Conservation (phyloP, 2,113 vertebrate species). For the Jaculus jaculus region DNA sequence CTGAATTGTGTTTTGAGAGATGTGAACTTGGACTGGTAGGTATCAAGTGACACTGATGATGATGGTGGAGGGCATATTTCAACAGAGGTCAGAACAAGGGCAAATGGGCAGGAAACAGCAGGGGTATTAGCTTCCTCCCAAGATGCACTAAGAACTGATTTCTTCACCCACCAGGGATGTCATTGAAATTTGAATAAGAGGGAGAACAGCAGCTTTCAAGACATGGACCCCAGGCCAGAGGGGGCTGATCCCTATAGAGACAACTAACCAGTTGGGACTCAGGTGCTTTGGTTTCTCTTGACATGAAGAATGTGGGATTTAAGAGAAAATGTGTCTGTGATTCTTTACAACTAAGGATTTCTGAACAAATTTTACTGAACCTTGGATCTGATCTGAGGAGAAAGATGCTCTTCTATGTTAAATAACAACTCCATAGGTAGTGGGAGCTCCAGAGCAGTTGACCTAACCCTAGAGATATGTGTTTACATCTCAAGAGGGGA, state of each 20-base stretch:
- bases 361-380: slow-evolving; percentile 40
- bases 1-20: background rate
- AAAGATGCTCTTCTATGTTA: slow-evolving; percentile 8
- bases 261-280: background rate
- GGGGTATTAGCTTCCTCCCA: background rate
- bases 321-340: background rate
- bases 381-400: slow-evolving; percentile 38
- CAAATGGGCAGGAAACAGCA: background rate
- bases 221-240: background rate
- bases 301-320: background rate
- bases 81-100: background rate
- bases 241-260: background rate
- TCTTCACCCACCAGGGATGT: background rate
- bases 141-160: background rate
- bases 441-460: slow-evolving; percentile 45
- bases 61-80: background rate
- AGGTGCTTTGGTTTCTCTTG: background rate
- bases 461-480: slow-evolving; percentile 22
- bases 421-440: slow-evolving; percentile 53
- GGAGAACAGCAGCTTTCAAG: background rate
- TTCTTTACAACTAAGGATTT: slow-evolving; percentile 25
- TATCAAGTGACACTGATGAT: background rate
- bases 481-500: slow-evolving; percentile 46
- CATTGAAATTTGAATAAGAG: background rate
- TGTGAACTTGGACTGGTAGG: background rate